Evolutionary conservation across 2,797 vertebrate genomes (phyloP), one percentile per base, ranked within the genome.

Genomic region (Peromyscus melanophrys): DNA sequence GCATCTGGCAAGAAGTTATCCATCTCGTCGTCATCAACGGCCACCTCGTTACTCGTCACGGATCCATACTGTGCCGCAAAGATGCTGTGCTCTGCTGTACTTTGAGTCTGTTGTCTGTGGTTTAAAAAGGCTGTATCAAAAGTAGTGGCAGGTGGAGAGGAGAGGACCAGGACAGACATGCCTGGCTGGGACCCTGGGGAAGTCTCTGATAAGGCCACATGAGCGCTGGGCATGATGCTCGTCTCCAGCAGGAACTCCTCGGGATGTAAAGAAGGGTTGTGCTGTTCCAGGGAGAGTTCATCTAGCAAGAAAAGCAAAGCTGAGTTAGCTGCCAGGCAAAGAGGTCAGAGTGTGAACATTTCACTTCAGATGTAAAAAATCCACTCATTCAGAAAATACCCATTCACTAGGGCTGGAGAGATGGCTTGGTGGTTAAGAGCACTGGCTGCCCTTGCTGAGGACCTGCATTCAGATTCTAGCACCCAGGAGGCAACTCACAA

Each of bases 1-100:
- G 95, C 85, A 83, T 98, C 98, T 63, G 98, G 98, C 97, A 98
- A 92, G 1, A 98, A 98, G 97, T 98, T 99, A 91, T 98, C 96
- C 97, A 98, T 98, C 82, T 98, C 97, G 34, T 98, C 52, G 0
- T 97, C 98, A n/a, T 94, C 98, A 4, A 98, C 21, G 87, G 97
- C 95, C 21, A 96, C 98, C 81, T 98, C 98, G 0, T 97, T 98
- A 96, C 98, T 98, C 9, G 81, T 97, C 96, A 98, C 13, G 0
- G 98, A 97, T 94, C 86, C 86, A 14, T 97, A 83, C 76, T 96
- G 96, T 21, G 96, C 97, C 88, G 78, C 61, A 0, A 85, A 97
- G 0, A 34, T 31, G 83, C 90, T 97, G 96, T 71, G 98, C 78
- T 89, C 97, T 71, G 82, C 97, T 87, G 97, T 86, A 75, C 96